Evolutionary conservation across 1,140 invertebrate genomes (phyloP).

Genomic region (Leucophenga varia): DNA sequence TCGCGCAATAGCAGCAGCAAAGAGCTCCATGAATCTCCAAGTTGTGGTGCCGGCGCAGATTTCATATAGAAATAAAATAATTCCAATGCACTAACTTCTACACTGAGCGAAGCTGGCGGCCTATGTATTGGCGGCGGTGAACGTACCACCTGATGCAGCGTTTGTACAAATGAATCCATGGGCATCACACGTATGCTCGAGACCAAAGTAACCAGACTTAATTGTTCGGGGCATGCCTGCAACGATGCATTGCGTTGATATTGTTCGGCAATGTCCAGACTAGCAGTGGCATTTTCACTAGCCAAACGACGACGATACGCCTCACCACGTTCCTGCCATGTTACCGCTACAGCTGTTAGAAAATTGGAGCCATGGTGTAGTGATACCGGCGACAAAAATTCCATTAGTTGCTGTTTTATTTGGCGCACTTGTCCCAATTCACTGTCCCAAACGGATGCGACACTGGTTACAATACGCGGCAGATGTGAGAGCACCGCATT

Average conservation of each 20-base stretch:
- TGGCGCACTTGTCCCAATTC: slow-evolving; percentile 57
- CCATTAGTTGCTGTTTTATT: slow-evolving; percentile 77
- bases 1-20: slow-evolving; percentile 80
- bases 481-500: slow-evolving; percentile 76
- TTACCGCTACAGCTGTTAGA: slow-evolving; percentile 81
- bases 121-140: slow-evolving; percentile 72
- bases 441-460: slow-evolving; percentile 80
- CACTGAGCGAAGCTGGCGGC: slow-evolving; percentile 63
- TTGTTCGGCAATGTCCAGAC: slow-evolving; percentile 51
- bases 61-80: slow-evolving; percentile 73
- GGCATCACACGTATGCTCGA: slow-evolving; percentile 82
- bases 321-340: slow-evolving; percentile 77
- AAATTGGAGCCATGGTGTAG: slow-evolving; percentile 83
- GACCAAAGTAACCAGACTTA: slow-evolving; percentile 77
- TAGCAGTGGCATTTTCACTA: slow-evolving; percentile 5
- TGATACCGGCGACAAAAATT: slow-evolving; percentile 85
- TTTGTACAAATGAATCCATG: slow-evolving; percentile 83
- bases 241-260: slow-evolving; percentile 57
- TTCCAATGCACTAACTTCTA: slow-evolving; percentile 66
- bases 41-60: slow-evolving; percentile 65
- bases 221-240: slow-evolving; percentile 70
- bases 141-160: slow-evolving; percentile 78
- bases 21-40: slow-evolving; percentile 79
- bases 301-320: slow-evolving; percentile 5
- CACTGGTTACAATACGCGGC: slow-evolving; percentile 77